Evolutionary conservation across 2,797 vertebrate genomes (phyloP).

Genomic region (Enteromius radiatus): DNA sequence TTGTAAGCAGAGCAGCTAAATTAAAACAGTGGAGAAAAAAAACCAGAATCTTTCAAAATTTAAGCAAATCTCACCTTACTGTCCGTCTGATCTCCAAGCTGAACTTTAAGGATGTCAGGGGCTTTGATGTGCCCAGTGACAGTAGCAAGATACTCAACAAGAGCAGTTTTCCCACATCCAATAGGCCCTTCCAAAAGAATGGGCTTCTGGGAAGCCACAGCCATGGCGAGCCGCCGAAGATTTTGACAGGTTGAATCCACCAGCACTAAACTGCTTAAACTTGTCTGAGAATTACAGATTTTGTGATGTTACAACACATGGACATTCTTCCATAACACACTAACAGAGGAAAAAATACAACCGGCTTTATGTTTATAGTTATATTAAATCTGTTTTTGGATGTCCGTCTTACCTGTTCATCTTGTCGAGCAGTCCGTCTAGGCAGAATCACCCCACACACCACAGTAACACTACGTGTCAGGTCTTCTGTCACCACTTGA

Average conservation of each 20-base stretch:
- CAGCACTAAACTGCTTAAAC: conserved; percentile 78
- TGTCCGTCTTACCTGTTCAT: conserved; percentile 74
- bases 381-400: not conserved
- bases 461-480: conserved; percentile 85
- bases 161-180: conserved; percentile 93
- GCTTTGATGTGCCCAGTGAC: conserved; percentile 87
- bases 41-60: not conserved
- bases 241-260: conserved; percentile 89
- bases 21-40: not conserved
- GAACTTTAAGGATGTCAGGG: conserved; percentile 91
- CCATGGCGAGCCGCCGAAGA: conserved; percentile 90
- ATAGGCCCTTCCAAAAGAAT: conserved; percentile 95
- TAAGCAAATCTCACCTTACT: conserved; percentile 87
- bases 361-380: not conserved
- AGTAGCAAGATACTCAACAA: conserved; percentile 89
- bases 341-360: not conserved
- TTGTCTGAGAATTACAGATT: conserved; percentile 34
- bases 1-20: not conserved
- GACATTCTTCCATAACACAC: not conserved
- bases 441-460: conserved; percentile 91
- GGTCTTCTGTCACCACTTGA: conserved; percentile 85
- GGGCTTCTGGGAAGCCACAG: conserved; percentile 88
- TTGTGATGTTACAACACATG: not conserved
- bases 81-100: conserved; percentile 97
- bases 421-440: conserved; percentile 64